Conservation (phyloP, 2,888 invertebrate genomes). For the Leucoma salicis region DNA sequence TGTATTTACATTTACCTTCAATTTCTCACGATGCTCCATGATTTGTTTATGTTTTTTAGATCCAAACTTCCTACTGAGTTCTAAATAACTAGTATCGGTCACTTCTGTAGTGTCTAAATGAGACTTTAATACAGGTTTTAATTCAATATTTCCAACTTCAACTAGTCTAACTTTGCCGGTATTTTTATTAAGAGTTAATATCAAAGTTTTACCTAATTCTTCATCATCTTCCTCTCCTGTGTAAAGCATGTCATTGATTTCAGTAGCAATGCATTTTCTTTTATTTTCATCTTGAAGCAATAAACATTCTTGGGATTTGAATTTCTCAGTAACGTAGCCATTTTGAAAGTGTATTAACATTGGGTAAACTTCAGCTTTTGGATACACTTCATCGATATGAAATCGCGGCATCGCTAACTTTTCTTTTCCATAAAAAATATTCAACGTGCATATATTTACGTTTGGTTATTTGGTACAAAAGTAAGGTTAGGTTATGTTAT, state of each 20-base stretch:
- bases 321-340: constrained; percentile 55
- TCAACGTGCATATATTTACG: no score
- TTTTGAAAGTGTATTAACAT: constrained; percentile 63
- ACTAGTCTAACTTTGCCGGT: constrained; percentile 65
- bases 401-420: constrained; percentile 39
- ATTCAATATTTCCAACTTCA: constrained; percentile 49
- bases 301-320: constrained; percentile 40
- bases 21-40: constrained; percentile 83
- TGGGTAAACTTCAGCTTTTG: constrained; percentile 46
- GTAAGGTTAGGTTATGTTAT: no score
- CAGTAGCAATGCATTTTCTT: constrained; percentile 42
- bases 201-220: constrained; percentile 49
- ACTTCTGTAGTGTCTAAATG: constrained; percentile 35
- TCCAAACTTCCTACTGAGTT: constrained; percentile 84
- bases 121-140: constrained; percentile 49
- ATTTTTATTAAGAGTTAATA: constrained; percentile 53
- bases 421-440: neutral
- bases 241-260: constrained; percentile 52
- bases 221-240: constrained; percentile 55
- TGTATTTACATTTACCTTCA: constrained; percentile 81
- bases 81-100: constrained; percentile 53
- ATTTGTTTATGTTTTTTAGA: constrained; percentile 83
- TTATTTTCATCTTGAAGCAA: constrained; percentile 43
- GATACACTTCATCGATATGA: constrained; percentile 53
- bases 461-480: no score